Percentiles rank a stretch among this genome's conserved stretches.
phyloP scores from a whole-genome alignment of 2,113 vertebrate species.

The Grammomys dolichurus region DNA sequence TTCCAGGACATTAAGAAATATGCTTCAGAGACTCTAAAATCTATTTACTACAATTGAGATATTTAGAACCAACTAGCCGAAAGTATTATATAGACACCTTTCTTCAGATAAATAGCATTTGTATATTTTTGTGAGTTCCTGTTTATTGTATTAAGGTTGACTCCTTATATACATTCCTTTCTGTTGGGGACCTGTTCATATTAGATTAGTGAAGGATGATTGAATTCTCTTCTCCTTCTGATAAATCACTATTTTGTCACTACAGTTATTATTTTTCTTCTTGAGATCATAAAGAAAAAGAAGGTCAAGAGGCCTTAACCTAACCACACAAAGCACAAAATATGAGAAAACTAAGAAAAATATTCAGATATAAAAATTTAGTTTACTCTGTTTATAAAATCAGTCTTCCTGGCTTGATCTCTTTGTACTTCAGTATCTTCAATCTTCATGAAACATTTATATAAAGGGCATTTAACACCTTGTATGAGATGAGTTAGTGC shows the following conservation, averaged over 20 bases:
- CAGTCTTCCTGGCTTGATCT: background rate
- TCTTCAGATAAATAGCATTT: background rate
- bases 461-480: background rate
- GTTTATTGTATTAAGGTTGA: background rate
- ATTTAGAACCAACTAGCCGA: background rate
- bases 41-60: background rate
- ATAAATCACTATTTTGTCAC: background rate
- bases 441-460: background rate
- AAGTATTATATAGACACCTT: background rate
- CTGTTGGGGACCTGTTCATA: accelerated
- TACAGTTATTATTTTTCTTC: background rate
- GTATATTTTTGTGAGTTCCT: background rate
- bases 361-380: background rate
- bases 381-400: background rate
- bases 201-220: background rate
- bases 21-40: background rate
- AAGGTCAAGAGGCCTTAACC: background rate
- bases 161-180: background rate
- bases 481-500: background rate
- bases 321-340: background rate
- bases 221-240: background rate
- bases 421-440: background rate
- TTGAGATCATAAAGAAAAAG: background rate
- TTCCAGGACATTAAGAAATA: background rate
- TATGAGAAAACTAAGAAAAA: background rate